phyloP scores from a whole-genome alignment of 2,113 vertebrate genomes.

The Ovis aries region ARS-UI_Ramb_v3.0 NC_056058.1:104616501-104617000 shows the following conservation, averaged over 20 bases:
- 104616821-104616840: not conserved
- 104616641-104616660: not conserved
- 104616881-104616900: not conserved
- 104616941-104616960: fast-evolving
- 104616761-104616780: not conserved
- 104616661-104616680: not conserved
- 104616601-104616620: not conserved
- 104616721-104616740: not conserved
- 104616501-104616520: not conserved
- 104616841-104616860: not conserved
- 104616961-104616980: not conserved
- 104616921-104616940: not conserved
- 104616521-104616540: not conserved
- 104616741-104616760: not conserved
- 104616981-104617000: not conserved
- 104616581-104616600: not conserved
- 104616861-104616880: not conserved
- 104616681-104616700: not conserved
- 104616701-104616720: not conserved
- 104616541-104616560: not conserved
- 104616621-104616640: not conserved
- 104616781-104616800: not conserved
- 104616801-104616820: not conserved
- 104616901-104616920: not conserved
- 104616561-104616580: not conserved